A percentile compares a stretch with the other conserved stretches of the same genome.
These are phyloP conservation scores for Macroglossus sobrinus DNA, from an alignment of 2,113 vertebrate species.

Conservation along the genomic window DNA sequence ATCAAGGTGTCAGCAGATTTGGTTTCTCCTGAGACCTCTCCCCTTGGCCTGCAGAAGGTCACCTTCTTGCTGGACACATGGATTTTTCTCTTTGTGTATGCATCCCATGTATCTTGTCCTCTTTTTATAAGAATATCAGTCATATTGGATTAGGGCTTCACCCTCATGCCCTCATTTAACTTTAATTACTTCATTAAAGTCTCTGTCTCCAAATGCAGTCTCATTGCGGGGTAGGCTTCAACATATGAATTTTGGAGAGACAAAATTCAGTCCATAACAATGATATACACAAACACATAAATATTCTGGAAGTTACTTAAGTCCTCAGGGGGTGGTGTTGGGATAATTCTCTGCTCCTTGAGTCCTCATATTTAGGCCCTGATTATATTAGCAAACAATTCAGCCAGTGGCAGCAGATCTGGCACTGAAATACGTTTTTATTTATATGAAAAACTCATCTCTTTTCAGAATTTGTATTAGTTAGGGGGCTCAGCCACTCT, in stretches of 20 bases:
- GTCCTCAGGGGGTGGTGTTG: no score
- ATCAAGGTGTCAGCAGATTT: not conserved
- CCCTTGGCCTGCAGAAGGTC: not conserved
- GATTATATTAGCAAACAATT: not conserved
- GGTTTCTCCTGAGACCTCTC: not conserved
- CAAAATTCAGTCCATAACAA: not conserved
- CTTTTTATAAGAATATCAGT: not conserved
- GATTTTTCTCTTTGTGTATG: not conserved
- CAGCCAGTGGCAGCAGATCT: not conserved
- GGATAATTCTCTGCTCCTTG: not conserved
- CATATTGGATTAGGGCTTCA: not conserved
- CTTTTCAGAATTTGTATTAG: conserved; percentile 18
- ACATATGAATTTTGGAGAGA: not conserved
- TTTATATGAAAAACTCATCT: conserved; percentile 34
- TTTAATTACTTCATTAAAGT: not conserved
- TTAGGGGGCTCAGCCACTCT: not conserved
- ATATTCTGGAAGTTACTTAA: not conserved
- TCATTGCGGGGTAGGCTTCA: not conserved
- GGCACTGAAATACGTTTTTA: not conserved
- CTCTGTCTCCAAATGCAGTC: not conserved
- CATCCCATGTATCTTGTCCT: not conserved
- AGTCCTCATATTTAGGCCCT: not conserved
- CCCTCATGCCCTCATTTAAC: not conserved
- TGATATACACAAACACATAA: not conserved
- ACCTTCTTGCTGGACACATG: not conserved